Percentiles rank a stretch among this genome's conserved stretches.
Conservation (phyloP, 2,888 invertebrate genomes). For the Gryllus longicercus region DNA sequence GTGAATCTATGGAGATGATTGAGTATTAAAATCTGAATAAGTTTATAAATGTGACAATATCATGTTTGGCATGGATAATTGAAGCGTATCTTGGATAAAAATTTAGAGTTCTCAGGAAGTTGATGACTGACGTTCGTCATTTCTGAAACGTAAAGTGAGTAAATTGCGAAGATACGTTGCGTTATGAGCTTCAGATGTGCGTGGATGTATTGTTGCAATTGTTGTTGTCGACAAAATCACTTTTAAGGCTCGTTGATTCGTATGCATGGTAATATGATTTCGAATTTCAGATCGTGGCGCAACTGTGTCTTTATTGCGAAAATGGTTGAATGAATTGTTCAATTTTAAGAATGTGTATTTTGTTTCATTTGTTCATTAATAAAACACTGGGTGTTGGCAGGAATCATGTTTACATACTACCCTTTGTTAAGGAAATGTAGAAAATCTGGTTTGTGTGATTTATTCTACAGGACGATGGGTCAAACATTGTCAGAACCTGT, state of each 20-base stretch:
- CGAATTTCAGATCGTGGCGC: neutral
- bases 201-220: neutral
- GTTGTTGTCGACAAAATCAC: neutral
- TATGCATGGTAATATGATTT: neutral
- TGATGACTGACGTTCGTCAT: slow-evolving; percentile 8
- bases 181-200: neutral
- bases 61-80: slow-evolving; percentile 24
- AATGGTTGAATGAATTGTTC: too few relatives aligned
- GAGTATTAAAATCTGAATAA: slow-evolving; percentile 19
- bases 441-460: too few relatives aligned
- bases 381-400: neutral
- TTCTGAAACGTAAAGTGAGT: neutral
- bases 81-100: neutral
- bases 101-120: neutral
- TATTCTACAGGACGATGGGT: slow-evolving; percentile 65
- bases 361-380: neutral
- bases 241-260: neutral
- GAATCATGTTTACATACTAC: too few relatives aligned
- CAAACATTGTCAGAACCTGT: slow-evolving; percentile 96
- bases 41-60: neutral
- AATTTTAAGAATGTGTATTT: too few relatives aligned
- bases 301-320: neutral
- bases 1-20: slow-evolving; percentile 23
- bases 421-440: too few relatives aligned
- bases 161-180: neutral